Base-by-base conservation (phyloP, 2,888 invertebrate genomes). In the Clanis bilineata region DNA sequence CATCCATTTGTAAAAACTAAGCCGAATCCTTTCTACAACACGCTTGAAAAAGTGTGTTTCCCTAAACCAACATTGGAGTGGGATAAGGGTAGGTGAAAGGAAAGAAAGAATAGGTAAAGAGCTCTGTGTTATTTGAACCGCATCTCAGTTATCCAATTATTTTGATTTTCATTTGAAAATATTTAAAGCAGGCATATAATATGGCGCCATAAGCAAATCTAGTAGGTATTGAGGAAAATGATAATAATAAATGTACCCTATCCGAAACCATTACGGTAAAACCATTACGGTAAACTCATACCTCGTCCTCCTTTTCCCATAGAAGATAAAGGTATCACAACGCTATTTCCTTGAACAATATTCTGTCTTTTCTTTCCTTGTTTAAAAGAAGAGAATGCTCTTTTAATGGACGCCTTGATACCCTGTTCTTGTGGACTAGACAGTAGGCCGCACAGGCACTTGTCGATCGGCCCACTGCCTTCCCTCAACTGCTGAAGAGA, bases 391-490 rank as follows among this genome's bases (percentile, higher is more conserved):
- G 61, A 0, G 1, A 85, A 69, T 0, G 72, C 82, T 22, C 71
- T 79, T 61, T 77, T 85, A 1, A 86, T 73, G 0, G 85, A 82
- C 0, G 76, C 69, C 9, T 71, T 73, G 1, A 82, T 45, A 18
- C 77, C 51, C 51, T 51, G 32, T 0, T 56, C 68, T 0, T 72
- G 73, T 0, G 76, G 73, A 0, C 78, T 73, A 0, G 77, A 60
- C 0, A 86, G 62, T 0, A 86, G 23, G 0, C 72, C 64, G 43
- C 86, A 86, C 0, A 84, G 62, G 38, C 86, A 86, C 22, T 81
- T 62, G 41, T 85, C 85, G 0, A 60, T 75, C 0, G 85, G 85
- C 0, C 85, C 85, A 0, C 66, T 54, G 0, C 78, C 83, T 58
- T 85, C 85, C 0, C 64, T 65, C n/a, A 85, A 18, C 3, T 73